Evolutionary conservation across 2,797 vertebrate species (phyloP).

Genomic region (Darevskia nairensis): DNA sequence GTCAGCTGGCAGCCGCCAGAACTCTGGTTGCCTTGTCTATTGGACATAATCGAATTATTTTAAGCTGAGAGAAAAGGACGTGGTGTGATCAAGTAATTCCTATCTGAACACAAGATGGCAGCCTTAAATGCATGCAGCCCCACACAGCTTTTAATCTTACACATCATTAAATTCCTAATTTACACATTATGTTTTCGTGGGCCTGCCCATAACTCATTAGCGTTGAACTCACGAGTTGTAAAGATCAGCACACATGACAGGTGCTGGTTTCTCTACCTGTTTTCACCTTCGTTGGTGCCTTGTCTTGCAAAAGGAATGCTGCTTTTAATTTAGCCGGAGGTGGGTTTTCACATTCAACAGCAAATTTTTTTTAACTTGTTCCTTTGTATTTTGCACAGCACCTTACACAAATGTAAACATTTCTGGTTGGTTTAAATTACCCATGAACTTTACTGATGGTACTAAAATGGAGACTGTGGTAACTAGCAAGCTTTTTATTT

Average conservation of each 20-base stretch:
- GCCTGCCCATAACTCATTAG: conserved; percentile 88
- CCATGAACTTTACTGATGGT: conserved; percentile 33
- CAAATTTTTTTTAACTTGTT: conserved; percentile 7
- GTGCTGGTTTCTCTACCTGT: conserved; percentile 68
- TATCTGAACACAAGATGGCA: conserved; percentile 87
- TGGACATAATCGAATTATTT: conserved; percentile 69
- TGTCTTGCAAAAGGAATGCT: conserved; percentile 23
- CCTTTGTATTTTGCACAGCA: conserved; percentile 26
- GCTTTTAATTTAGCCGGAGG: conserved; percentile 53
- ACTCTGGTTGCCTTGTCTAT: conserved; percentile 66
- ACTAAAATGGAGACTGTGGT: not conserved
- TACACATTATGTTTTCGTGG: conserved; percentile 88
- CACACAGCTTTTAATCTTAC: conserved; percentile 84
- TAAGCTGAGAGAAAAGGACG: conserved; percentile 72
- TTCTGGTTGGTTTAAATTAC: conserved; percentile 44
- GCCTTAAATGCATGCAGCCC: conserved; percentile 87
- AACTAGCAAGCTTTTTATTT: conserved; percentile 19
- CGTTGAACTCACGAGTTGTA: conserved; percentile 84
- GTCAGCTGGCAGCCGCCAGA: conserved; percentile 65
- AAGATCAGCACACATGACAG: conserved; percentile 78
- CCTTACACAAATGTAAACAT: conserved; percentile 36
- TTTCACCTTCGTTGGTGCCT: conserved; percentile 69
- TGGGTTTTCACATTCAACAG: conserved; percentile 57
- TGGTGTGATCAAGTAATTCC: conserved; percentile 82
- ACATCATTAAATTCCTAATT: conserved; percentile 90